A percentile compares a stretch with the other conserved stretches of the same genome.
phyloP scores from a whole-genome alignment of 2,888 invertebrate species.

The Andrena haemorrhoa region DNA sequence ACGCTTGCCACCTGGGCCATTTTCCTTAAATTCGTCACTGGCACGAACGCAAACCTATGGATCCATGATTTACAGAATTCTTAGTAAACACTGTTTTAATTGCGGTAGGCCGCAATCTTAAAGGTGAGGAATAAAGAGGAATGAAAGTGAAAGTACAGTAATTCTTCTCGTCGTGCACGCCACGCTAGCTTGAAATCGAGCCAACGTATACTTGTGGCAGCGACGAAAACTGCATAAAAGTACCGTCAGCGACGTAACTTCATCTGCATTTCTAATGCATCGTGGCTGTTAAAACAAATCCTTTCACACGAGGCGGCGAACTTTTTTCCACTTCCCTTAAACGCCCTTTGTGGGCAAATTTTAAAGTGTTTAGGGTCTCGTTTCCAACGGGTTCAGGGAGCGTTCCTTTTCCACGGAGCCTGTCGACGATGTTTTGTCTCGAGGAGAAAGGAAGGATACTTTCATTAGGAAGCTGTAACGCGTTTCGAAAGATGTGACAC shows the following conservation, averaged over 20 bases:
- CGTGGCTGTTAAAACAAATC: slow-evolving; percentile 49
- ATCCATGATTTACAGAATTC: too few relatives aligned
- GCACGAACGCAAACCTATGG: too few relatives aligned
- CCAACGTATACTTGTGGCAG: slow-evolving; percentile 43
- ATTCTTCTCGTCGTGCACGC: background rate
- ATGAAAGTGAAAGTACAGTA: background rate
- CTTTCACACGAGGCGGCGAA: background rate
- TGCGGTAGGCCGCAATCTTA: background rate
- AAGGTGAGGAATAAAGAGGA: background rate
- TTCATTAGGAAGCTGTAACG: slow-evolving; percentile 19
- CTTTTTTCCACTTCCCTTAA: slow-evolving; percentile 28
- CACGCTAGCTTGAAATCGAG: slow-evolving; percentile 51
- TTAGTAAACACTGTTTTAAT: background rate
- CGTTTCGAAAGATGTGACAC: slow-evolving; percentile 25
- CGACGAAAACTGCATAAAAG: slow-evolving; percentile 38
- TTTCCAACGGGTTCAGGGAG: background rate
- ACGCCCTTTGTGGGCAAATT: slow-evolving; percentile 6
- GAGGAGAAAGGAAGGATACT: background rate
- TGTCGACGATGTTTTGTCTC: background rate
- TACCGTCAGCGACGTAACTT: slow-evolving; percentile 36
- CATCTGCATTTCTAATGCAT: slow-evolving; percentile 55
- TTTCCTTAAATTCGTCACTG: too few relatives aligned
- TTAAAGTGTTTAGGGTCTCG: slow-evolving; percentile 1
- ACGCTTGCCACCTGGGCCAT: too few relatives aligned
- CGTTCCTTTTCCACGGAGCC: background rate